phyloP scores from a whole-genome alignment of 1,140 invertebrate genomes.

The Papilio xuthus region DNA sequence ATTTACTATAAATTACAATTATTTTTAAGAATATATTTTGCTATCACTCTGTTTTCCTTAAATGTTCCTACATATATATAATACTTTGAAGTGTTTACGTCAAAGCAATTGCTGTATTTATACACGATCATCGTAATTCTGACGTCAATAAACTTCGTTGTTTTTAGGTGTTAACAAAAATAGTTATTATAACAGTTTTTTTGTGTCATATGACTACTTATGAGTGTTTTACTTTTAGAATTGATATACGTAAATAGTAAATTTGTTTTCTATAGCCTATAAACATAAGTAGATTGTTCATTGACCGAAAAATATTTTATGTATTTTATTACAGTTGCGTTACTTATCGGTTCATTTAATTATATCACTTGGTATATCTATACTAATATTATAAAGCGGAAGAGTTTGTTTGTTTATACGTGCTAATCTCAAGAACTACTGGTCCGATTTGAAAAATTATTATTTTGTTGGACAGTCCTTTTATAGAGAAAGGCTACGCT shows the following conservation, averaged over 20 bases:
- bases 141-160: neutral
- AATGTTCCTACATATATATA: neutral
- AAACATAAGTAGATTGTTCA: too few species aligned
- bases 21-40: neutral
- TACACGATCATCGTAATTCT: conserved; percentile 12
- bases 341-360: neutral
- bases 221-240: neutral
- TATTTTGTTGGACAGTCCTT: too few species aligned
- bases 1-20: neutral
- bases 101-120: neutral
- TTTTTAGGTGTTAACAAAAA: neutral
- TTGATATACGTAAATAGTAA: neutral
- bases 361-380: neutral
- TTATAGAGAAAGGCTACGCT: too few species aligned
- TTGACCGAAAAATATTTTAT: too few species aligned
- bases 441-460: too few species aligned
- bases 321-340: neutral
- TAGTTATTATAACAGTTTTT: too few species aligned
- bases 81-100: neutral
- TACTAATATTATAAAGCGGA: too few species aligned
- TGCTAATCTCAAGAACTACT: too few species aligned
- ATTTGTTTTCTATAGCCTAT: too few species aligned
- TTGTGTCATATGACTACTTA: too few species aligned
- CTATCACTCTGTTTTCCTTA: neutral
- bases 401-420: too few species aligned